Evolutionary conservation across 1,140 invertebrate species (phyloP).

Genomic region (Cephus cinctus): DNA sequence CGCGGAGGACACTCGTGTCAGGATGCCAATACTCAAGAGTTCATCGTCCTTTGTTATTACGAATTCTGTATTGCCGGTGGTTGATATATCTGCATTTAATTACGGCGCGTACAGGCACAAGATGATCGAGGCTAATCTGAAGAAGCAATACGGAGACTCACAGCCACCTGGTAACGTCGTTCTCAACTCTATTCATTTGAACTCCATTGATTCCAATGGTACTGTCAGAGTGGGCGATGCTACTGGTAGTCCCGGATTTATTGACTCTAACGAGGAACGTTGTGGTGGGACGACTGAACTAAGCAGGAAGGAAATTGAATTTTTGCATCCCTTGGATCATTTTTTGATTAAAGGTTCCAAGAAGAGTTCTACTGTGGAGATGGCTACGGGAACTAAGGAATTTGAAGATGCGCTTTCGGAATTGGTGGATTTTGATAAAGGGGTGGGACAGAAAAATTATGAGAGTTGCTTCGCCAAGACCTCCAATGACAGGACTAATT

Average conservation of each 20-base stretch:
- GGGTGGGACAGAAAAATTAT: no score
- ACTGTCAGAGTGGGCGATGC: conserved; percentile 20
- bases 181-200: conserved; percentile 39
- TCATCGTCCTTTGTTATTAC: conserved; percentile 4
- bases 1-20: not conserved
- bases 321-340: conserved; percentile 35
- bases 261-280: conserved; percentile 33
- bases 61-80: conserved; percentile 23
- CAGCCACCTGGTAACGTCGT: conserved; percentile 41
- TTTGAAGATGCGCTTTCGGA: conserved; percentile 4
- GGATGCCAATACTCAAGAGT: not conserved
- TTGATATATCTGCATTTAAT: conserved; percentile 35
- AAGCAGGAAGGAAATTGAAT: conserved; percentile 23
- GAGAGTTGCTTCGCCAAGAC: no score
- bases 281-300: conserved; percentile 11
- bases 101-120: conserved; percentile 38
- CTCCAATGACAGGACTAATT: no score
- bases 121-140: conserved; percentile 35
- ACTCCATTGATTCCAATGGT: conserved; percentile 26
- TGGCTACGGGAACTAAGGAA: conserved; percentile 22
- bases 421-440: no score
- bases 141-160: conserved; percentile 32
- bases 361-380: conserved; percentile 24
- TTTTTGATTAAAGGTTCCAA: conserved; percentile 30
- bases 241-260: conserved; percentile 31